Evolutionary conservation across 2,113 vertebrate species (phyloP).

Genomic region (Hemibagrus wyckioides): DNA sequence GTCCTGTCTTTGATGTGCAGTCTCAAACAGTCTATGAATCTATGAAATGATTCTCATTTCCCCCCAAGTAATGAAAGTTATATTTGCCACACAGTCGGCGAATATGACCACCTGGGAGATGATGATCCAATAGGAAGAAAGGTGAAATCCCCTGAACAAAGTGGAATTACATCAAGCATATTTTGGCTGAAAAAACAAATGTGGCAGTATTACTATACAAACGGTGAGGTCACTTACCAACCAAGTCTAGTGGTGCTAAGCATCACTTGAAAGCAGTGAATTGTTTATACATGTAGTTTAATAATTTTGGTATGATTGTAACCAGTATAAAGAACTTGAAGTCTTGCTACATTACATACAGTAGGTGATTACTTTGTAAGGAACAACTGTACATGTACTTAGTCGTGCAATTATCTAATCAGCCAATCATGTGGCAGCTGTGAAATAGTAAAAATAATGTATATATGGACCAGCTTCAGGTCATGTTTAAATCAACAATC

Average conservation of each 20-base stretch:
- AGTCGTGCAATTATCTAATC: too few relatives aligned
- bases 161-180: neutral
- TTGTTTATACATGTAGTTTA: neutral
- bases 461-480: too few relatives aligned
- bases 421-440: too few relatives aligned
- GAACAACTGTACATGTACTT: too few relatives aligned
- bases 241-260: neutral
- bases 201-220: neutral
- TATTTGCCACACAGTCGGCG: neutral
- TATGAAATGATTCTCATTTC: neutral
- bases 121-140: neutral
- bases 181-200: neutral
- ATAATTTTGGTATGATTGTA: too few relatives aligned
- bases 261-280: slow-evolving; percentile 38
- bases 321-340: too few relatives aligned
- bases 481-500: too few relatives aligned
- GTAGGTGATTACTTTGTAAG: too few relatives aligned
- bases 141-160: neutral
- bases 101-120: slow-evolving; percentile 2
- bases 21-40: neutral
- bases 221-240: neutral
- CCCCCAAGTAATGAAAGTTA: neutral
- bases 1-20: slow-evolving; percentile 9
- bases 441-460: too few relatives aligned
- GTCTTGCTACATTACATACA: too few relatives aligned